Evolutionary conservation across 64 coral and sea anemone genomes (phyloP), one percentile per base, ranked within the genome.

Genomic region (Montipora foliosa): DNA sequence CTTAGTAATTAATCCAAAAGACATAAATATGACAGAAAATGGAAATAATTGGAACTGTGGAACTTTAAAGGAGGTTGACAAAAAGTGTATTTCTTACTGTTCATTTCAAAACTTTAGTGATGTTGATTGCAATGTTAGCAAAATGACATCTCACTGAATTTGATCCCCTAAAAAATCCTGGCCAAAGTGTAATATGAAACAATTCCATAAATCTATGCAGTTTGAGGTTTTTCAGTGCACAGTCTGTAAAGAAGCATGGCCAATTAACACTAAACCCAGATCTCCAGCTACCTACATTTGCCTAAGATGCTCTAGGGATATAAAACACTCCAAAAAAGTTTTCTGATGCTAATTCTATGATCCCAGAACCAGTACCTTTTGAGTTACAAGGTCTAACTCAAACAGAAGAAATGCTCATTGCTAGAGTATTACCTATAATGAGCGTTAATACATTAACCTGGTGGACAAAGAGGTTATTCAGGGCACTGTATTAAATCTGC

Each of bases 361-460:
- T 88, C 47, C 86, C 86, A 79, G 88, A 69, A 47, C 74, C 88
- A 79, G 88, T 90, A 47, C 74, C 88, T 61, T 3, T 14, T 14
- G 60, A 64, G 1, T 14, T 64, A 13, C 8, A 64, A 14, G 60
- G 60, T 14, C 13, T 64, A 15, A 64, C 60, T 10, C 60, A 64
- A 64, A 14, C 3, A 64, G 60, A 64, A 11, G 60, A 64, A 24
- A 51, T 66, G 66, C 45, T 90, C 24, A 47, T 74, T 74, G 21
- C 86, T 2, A 25, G 49, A 58, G 68, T 22, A 72, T 8, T 72
- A 3, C 69, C 69, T 22, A 72, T 88, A 48, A 88, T 74, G 68
- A 74, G 47, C 1, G 48, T 88, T 88, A 24, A 24, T 75, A 88
- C 46, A 52, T 75, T 0, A 72, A 20, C 69, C 16, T 6, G 69